phyloP scores from a whole-genome alignment of 1,140 invertebrate genomes.

The Camponotus pennsylvanicus region DNA sequence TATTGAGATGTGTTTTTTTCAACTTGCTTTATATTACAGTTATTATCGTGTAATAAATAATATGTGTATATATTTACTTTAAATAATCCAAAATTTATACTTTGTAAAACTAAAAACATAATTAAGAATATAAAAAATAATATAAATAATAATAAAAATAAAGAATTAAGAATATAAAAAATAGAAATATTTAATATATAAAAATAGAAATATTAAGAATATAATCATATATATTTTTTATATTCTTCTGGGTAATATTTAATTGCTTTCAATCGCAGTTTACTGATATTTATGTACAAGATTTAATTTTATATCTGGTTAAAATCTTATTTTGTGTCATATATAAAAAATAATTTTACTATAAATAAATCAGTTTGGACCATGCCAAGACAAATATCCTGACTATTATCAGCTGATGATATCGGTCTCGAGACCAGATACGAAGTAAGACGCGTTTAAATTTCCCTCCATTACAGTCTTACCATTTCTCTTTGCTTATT shows the following conservation, averaged over 20 bases:
- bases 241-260: slow-evolving; percentile 3
- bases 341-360: slow-evolving; percentile 93
- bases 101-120: slow-evolving; percentile 66
- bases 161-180: not conserved
- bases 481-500: not conserved
- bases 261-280: slow-evolving; percentile 17
- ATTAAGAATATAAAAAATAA: no score
- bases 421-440: not conserved
- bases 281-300: slow-evolving; percentile 7
- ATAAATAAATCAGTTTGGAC: slow-evolving; percentile 96
- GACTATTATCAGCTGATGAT: not conserved
- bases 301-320: slow-evolving; percentile 87
- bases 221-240: slow-evolving; percentile 36
- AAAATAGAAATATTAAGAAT: not conserved
- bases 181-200: not conserved
- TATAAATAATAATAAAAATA: not conserved
- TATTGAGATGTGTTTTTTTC: slow-evolving; percentile 94
- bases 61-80: slow-evolving; percentile 87
- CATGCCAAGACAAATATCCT: slow-evolving; percentile 88
- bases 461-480: not conserved
- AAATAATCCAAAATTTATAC: slow-evolving; percentile 88
- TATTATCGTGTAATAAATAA: slow-evolving; percentile 90
- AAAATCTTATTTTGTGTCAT: slow-evolving; percentile 92
- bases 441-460: not conserved
- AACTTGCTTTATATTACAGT: slow-evolving; percentile 93